These are phyloP conservation scores for Conistra vaccinii DNA, from an alignment of 2,888 invertebrate species.

Conservation along the genomic window DNA sequence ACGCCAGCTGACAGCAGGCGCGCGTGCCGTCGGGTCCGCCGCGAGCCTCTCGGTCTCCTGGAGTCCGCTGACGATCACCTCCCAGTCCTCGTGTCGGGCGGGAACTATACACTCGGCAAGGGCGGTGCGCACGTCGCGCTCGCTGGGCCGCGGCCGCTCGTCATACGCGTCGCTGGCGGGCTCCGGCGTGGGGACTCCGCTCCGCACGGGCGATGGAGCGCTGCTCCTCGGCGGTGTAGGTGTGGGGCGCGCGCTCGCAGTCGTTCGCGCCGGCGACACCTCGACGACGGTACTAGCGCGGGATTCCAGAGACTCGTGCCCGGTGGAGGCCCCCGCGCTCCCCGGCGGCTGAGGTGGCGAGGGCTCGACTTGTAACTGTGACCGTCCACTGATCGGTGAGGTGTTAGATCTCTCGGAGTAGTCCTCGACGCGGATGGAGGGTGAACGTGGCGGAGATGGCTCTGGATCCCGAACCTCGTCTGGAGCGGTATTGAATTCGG, in stretches of 20 bases:
- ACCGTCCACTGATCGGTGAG: constrained; percentile 62
- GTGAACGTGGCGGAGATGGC: constrained; percentile 77
- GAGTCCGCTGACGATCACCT: constrained; percentile 94
- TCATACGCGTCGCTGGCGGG: constrained; percentile 71
- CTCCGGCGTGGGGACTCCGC: constrained; percentile 76
- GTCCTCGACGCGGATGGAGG: constrained; percentile 83
- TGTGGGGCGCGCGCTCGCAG: constrained; percentile 49
- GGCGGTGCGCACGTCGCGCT: constrained; percentile 84
- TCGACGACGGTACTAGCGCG: constrained; percentile 56
- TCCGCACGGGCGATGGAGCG: constrained; percentile 73
- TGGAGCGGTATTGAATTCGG: constrained; percentile 28
- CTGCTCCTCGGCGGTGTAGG: constrained; percentile 70
- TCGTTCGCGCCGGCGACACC: constrained; percentile 42
- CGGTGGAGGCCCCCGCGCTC: constrained; percentile 37
- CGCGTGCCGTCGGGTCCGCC: constrained; percentile 92
- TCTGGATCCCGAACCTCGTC: constrained; percentile 37
- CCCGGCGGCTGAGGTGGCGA: constrained; percentile 28
- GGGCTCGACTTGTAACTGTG: constrained; percentile 45
- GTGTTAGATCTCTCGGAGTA: constrained; percentile 80
- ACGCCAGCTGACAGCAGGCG: constrained; percentile 92
- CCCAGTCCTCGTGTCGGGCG: constrained; percentile 95
- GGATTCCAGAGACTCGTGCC: constrained; percentile 58
- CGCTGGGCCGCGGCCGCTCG: constrained; percentile 63
- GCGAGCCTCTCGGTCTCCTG: constrained; percentile 93
- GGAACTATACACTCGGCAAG: constrained; percentile 84